phyloP scores from a whole-genome alignment of 2,113 vertebrate species.

The Nothoprocta pentlandii region DNA sequence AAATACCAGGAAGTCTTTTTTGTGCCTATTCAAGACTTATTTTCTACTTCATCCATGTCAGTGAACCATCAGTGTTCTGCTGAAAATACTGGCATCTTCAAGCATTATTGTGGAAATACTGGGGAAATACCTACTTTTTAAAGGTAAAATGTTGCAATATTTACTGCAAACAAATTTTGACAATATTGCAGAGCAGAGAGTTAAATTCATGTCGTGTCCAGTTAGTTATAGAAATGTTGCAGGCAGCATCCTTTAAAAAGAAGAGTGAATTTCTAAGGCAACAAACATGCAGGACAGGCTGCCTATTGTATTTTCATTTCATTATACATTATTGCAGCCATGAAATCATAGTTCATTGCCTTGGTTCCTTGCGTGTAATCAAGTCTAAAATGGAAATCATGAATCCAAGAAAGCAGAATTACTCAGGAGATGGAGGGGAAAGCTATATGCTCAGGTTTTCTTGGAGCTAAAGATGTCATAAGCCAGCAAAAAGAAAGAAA shows the following conservation, averaged over 20 bases:
- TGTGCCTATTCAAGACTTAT: background rate
- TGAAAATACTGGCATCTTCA: accelerated
- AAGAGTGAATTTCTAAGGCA: background rate
- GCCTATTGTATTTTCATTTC: background rate
- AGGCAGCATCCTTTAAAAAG: background rate
- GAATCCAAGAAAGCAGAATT: background rate
- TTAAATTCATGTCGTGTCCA: background rate
- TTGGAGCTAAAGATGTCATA: background rate
- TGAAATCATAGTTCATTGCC: background rate
- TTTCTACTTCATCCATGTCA: accelerated
- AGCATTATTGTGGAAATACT: background rate
- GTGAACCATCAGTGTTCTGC: background rate
- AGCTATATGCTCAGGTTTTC: background rate
- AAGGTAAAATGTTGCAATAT: background rate
- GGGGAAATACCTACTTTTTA: background rate
- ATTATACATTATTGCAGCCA: background rate
- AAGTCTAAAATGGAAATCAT: background rate
- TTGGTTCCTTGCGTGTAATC: background rate
- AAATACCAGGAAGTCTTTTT: background rate
- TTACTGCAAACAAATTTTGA: background rate
- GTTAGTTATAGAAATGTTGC: background rate
- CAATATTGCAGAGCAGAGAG: background rate
- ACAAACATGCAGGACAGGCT: background rate
- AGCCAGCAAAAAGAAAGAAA: background rate
- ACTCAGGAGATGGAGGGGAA: background rate